Evolutionary conservation across 2,113 vertebrate species (phyloP).

Genomic region (Nibea coibor): DNA sequence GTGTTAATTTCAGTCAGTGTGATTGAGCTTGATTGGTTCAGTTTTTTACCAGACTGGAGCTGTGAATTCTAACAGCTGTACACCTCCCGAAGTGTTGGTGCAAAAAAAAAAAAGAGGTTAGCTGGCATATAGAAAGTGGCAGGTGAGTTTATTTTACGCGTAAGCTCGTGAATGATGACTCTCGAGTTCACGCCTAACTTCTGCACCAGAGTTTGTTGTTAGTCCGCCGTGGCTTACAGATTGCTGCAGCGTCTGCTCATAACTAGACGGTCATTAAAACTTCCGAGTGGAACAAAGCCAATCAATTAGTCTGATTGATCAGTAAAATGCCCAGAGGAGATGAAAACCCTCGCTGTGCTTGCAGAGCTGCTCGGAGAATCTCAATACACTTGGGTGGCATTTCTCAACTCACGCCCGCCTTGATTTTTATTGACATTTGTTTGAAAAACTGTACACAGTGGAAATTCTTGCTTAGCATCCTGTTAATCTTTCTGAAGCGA

Average conservation of each 20-base stretch:
- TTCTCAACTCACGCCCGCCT: slow-evolving; percentile 40
- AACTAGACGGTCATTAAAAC: slow-evolving; percentile 70
- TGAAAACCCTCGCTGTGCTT: slow-evolving; percentile 41
- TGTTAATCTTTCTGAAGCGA: slow-evolving; percentile 66
- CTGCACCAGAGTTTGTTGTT: slow-evolving; percentile 34
- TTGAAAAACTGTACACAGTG: slow-evolving; percentile 67
- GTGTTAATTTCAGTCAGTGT: slow-evolving; percentile 82
- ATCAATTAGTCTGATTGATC: slow-evolving; percentile 78
- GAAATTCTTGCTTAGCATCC: slow-evolving; percentile 67
- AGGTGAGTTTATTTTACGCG: slow-evolving; percentile 28
- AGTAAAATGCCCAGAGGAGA: slow-evolving; percentile 66
- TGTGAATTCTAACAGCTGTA: slow-evolving; percentile 80
- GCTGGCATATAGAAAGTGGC: neutral
- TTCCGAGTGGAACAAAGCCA: slow-evolving; percentile 59
- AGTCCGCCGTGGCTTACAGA: slow-evolving; percentile 16
- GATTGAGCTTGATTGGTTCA: slow-evolving; percentile 72
- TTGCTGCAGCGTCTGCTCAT: slow-evolving; percentile 53
- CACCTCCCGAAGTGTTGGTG: slow-evolving; percentile 53
- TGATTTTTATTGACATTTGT: slow-evolving; percentile 75
- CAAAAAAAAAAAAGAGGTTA: neutral
- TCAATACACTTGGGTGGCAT: slow-evolving; percentile 58
- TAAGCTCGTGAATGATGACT: slow-evolving; percentile 32
- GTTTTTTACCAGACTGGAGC: slow-evolving; percentile 70
- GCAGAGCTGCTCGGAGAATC: slow-evolving; percentile 50
- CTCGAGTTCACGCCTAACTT: slow-evolving; percentile 32